These are phyloP conservation scores for Enhydra lutris DNA, from an alignment of 2,113 vertebrate species.

Conservation along the genomic window DNA sequence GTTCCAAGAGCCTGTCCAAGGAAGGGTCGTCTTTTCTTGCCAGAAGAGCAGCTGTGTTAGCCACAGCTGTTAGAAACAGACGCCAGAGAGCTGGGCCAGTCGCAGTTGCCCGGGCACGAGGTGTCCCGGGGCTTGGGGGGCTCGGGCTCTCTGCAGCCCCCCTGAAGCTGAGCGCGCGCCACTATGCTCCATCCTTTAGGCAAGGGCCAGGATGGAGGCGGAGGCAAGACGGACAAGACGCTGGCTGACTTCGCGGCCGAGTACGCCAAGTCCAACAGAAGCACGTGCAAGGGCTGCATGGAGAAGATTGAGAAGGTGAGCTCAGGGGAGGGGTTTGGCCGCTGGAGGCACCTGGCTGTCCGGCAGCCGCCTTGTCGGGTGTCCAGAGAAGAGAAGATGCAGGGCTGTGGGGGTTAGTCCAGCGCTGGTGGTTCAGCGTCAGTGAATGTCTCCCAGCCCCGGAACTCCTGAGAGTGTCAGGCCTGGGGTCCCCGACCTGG, in stretches of 20 bases:
- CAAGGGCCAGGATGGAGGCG: conserved; percentile 86
- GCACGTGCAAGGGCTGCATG: conserved; percentile 96
- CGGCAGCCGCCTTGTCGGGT: too few relatives aligned
- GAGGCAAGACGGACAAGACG: conserved; percentile 88
- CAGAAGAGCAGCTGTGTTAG: neutral
- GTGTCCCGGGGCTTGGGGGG: too few relatives aligned
- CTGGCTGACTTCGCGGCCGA: conserved; percentile 94
- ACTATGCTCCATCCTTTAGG: conserved; percentile 73
- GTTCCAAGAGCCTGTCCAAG: neutral
- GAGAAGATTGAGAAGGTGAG: conserved; percentile 97
- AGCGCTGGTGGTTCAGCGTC: neutral
- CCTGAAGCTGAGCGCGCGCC: rapidly evolving
- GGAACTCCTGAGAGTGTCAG: neutral
- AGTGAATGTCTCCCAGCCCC: neutral
- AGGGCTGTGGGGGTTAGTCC: neutral
- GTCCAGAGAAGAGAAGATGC: neutral
- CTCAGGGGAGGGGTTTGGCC: neutral
- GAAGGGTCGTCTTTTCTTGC: neutral
- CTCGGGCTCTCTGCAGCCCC: rapidly evolving
- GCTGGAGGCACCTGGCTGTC: too few relatives aligned
- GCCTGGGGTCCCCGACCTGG: neutral
- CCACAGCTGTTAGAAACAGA: neutral
- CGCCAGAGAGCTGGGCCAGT: rapidly evolving
- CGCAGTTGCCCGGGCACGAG: neutral
- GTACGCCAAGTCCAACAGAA: conserved; percentile 98